phyloP scores from a whole-genome alignment of 1,140 invertebrate species.

The Nomia melanderi region DNA sequence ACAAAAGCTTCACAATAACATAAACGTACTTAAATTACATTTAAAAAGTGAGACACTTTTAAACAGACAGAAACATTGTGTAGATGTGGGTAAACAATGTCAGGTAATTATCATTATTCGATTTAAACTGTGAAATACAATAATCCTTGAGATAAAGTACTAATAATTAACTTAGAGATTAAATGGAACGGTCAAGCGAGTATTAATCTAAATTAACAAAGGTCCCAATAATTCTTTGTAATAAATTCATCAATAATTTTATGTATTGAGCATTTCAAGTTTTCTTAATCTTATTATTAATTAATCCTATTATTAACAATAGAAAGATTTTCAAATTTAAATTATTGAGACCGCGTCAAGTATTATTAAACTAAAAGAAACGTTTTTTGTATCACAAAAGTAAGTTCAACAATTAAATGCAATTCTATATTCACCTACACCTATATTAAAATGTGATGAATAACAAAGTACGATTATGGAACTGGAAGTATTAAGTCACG shows the following conservation, averaged over 20 bases:
- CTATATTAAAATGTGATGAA: slow-evolving; percentile 8
- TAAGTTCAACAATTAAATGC: background rate
- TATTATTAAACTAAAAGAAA: background rate
- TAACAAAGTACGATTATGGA: background rate
- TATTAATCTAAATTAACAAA: slow-evolving; percentile 5
- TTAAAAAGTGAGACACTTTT: background rate
- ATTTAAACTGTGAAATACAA: background rate
- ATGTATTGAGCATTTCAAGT: background rate
- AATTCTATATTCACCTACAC: slow-evolving; percentile 11
- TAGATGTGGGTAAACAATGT: slow-evolving; percentile 10
- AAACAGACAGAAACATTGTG: background rate
- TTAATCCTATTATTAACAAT: no score
- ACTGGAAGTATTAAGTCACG: slow-evolving; percentile 14
- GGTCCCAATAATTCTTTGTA: slow-evolving; percentile 16
- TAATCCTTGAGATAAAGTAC: background rate
- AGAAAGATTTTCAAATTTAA: no score
- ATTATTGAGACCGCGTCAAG: slow-evolving; percentile 21
- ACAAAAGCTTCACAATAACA: slow-evolving; percentile 1
- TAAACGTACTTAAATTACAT: slow-evolving; percentile 14
- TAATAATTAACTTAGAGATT: background rate
- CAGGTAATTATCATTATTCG: background rate
- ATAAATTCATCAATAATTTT: background rate
- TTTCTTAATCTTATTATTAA: no score
- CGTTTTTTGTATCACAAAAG: slow-evolving; percentile 35
- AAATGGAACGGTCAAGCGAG: background rate